Evolutionary conservation across 2,888 invertebrate species (phyloP).

Genomic region (Heliconius hortense): DNA sequence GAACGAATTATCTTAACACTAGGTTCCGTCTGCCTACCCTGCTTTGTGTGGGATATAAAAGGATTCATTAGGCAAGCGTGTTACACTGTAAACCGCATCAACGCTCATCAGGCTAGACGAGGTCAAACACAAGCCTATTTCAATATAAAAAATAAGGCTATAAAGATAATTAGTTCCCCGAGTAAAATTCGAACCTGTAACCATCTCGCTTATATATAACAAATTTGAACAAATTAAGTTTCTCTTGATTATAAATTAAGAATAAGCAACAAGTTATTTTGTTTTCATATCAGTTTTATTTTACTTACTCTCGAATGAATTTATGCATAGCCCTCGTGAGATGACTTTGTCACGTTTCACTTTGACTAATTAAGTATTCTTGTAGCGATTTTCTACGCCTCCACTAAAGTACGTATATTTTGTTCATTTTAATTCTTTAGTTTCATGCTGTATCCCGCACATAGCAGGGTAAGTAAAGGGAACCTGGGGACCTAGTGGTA

Average conservation of each 20-base stretch:
- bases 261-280: constrained; percentile 39
- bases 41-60: no score
- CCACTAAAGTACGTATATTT: neutral
- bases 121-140: no score
- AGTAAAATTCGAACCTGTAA: neutral
- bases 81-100: no score
- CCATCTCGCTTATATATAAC: neutral
- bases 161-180: no score
- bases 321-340: constrained; percentile 53
- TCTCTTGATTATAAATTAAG: constrained; percentile 28
- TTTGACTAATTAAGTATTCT: constrained; percentile 68
- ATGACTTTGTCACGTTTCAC: constrained; percentile 63
- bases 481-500: neutral
- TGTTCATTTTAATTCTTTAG: neutral
- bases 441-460: neutral
- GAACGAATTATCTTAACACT: no score
- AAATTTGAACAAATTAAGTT: neutral
- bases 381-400: constrained; percentile 49
- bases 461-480: neutral
- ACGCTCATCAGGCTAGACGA: no score
- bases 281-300: constrained; percentile 34
- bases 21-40: no score
- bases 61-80: no score
- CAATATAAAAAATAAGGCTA: no score
- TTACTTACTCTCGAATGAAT: constrained; percentile 57